These are phyloP conservation scores for Margaritifera margaritifera DNA, from an alignment of 2,888 invertebrate genomes.

Conservation along the genomic window DNA sequence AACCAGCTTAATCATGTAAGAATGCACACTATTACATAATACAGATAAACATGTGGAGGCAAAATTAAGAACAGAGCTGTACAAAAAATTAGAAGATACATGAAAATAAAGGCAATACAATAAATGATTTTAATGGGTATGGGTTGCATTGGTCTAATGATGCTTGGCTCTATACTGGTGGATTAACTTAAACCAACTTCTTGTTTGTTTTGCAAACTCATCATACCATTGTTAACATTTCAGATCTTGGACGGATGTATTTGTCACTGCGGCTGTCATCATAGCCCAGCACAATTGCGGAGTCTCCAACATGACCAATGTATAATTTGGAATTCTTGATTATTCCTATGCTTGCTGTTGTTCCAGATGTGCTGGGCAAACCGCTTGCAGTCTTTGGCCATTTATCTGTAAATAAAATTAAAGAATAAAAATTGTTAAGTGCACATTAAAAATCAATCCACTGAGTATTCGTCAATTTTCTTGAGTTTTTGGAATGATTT, in stretches of 20 bases:
- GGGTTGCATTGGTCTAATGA: not conserved
- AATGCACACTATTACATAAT: no score
- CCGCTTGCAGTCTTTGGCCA: constrained; percentile 98
- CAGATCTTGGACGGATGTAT: constrained; percentile 38
- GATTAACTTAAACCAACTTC: no score
- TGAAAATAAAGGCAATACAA: not conserved
- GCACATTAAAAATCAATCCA: no score
- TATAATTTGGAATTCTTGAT: constrained; percentile 93
- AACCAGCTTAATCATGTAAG: no score
- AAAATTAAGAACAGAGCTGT: no score
- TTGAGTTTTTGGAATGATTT: no score
- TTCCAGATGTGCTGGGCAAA: constrained; percentile 95
- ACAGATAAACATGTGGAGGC: no score
- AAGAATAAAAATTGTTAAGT: no score
- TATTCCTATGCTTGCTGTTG: constrained; percentile 96
- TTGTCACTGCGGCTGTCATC: constrained; percentile 71
- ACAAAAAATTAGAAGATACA: no score
- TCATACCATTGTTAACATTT: constrained; percentile 61
- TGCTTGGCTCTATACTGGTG: no score
- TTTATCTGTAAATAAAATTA: constrained; percentile 72
- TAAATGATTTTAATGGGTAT: not conserved
- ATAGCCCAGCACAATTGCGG: constrained; percentile 92
- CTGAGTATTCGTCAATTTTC: no score
- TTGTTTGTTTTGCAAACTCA: no score
- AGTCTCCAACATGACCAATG: constrained; percentile 99